phyloP scores from a whole-genome alignment of 2,888 invertebrate genomes.

The Cantharis rustica region DNA sequence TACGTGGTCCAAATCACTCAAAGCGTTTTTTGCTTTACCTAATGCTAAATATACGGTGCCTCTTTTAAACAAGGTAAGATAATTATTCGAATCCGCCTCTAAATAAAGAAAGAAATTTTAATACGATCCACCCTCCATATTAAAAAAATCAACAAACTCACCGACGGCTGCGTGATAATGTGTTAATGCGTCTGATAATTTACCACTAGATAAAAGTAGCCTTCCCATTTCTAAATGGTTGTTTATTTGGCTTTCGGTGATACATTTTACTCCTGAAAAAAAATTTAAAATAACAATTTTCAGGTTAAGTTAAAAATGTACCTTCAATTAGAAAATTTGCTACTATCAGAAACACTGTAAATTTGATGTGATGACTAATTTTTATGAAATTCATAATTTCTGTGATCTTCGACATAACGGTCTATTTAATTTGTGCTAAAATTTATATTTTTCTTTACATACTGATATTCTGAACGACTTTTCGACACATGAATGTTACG shows the following conservation, averaged over 20 bases:
- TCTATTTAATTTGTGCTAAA: background rate
- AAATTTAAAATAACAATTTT: slow-evolving; percentile 23
- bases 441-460: background rate
- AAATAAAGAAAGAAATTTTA: slow-evolving; percentile 23
- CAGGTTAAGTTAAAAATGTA: slow-evolving; percentile 52
- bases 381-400: slow-evolving; percentile 60
- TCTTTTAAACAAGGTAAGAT: slow-evolving; percentile 93
- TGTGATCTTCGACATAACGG: slow-evolving; percentile 44
- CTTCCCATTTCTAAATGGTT: slow-evolving; percentile 94
- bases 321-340: slow-evolving; percentile 73
- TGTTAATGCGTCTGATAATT: slow-evolving; percentile 92
- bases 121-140: background rate
- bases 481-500: slow-evolving; percentile 18
- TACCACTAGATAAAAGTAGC: slow-evolving; percentile 88
- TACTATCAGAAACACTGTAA: slow-evolving; percentile 69
- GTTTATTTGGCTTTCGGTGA: slow-evolving; percentile 79
- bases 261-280: slow-evolving; percentile 70
- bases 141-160: slow-evolving; percentile 56
- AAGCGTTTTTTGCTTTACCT: slow-evolving; percentile 93
- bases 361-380: slow-evolving; percentile 60
- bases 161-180: slow-evolving; percentile 98
- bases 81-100: slow-evolving; percentile 96
- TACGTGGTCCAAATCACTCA: slow-evolving; percentile 91
- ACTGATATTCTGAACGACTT: background rate
- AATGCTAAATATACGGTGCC: slow-evolving; percentile 96